These are phyloP conservation scores for Cottoperca gobio DNA, from an alignment of 2,797 vertebrate species.

Conservation along the genomic window DNA sequence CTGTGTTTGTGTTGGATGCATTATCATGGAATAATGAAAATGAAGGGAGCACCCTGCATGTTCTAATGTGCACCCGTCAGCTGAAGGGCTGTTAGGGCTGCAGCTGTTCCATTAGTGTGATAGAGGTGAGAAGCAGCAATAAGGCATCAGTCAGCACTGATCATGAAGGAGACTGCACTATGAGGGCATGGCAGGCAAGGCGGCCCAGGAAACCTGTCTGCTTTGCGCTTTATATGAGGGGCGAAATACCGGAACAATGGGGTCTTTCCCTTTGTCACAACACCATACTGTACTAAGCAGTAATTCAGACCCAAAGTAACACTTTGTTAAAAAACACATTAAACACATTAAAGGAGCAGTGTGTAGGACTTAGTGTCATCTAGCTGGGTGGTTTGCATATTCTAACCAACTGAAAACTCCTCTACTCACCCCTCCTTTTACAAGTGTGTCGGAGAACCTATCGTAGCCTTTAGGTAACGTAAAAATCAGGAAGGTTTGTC, in stretches of 20 bases:
- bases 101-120: slow-evolving; percentile 72
- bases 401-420: no score
- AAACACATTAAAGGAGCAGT: no score
- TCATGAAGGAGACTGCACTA: slow-evolving; percentile 43
- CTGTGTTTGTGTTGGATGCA: slow-evolving; percentile 35
- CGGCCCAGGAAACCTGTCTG: background rate
- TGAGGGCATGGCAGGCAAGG: background rate
- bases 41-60: slow-evolving; percentile 65
- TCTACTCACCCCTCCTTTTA: no score
- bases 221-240: background rate
- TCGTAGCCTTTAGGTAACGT: no score
- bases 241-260: background rate
- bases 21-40: slow-evolving; percentile 69
- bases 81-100: slow-evolving; percentile 70
- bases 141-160: slow-evolving; percentile 60
- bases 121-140: slow-evolving; percentile 60
- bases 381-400: no score
- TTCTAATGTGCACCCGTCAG: slow-evolving; percentile 71
- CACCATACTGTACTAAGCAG: background rate
- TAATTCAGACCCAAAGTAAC: background rate
- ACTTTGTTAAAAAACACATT: no score
- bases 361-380: no score
- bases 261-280: background rate
- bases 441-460: no score
- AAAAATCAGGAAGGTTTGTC: no score